Conservation (phyloP, 2,888 invertebrate species). For the Caprella mutica region DNA sequence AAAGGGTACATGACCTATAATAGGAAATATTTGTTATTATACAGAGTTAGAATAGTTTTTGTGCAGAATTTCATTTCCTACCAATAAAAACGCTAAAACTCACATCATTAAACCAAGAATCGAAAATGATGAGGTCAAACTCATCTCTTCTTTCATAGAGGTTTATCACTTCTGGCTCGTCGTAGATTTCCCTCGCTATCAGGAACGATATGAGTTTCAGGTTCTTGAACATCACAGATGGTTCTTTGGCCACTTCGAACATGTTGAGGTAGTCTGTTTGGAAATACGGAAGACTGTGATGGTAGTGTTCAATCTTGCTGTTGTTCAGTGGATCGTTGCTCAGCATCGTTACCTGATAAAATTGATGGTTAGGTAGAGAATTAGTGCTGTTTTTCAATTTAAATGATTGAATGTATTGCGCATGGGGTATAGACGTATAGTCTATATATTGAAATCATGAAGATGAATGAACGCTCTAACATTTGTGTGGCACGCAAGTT, state of each 20-base stretch:
- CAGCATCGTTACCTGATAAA: conserved; percentile 16
- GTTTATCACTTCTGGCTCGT: conserved; percentile 11
- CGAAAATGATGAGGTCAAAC: conserved; percentile 22
- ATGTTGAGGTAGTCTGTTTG: conserved; percentile 5
- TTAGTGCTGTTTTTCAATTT: too few relatives aligned
- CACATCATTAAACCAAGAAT: conserved; percentile 23
- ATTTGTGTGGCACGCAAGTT: too few relatives aligned
- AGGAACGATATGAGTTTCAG: neutral
- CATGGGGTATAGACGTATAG: too few relatives aligned
- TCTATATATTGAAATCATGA: too few relatives aligned
- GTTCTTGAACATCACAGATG: neutral
- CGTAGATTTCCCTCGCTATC: conserved; percentile 19
- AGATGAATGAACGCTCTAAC: too few relatives aligned
- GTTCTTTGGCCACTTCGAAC: conserved; percentile 10
- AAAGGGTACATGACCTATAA: conserved; percentile 20
- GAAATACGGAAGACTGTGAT: conserved; percentile 10
- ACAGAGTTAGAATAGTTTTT: too few relatives aligned
- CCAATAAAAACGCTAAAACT: too few relatives aligned
- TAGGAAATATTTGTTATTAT: too few relatives aligned
- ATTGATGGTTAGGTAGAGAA: too few relatives aligned
- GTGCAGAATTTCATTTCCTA: too few relatives aligned
- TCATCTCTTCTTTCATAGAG: conserved; percentile 20
- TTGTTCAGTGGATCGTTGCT: conserved; percentile 2
- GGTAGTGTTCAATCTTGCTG: conserved; percentile 17
- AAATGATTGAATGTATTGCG: too few relatives aligned